Evolutionary conservation across 1,140 invertebrate genomes (phyloP), one percentile per base, ranked within the genome.

Genomic region (Leguminivora glycinivorella): DNA sequence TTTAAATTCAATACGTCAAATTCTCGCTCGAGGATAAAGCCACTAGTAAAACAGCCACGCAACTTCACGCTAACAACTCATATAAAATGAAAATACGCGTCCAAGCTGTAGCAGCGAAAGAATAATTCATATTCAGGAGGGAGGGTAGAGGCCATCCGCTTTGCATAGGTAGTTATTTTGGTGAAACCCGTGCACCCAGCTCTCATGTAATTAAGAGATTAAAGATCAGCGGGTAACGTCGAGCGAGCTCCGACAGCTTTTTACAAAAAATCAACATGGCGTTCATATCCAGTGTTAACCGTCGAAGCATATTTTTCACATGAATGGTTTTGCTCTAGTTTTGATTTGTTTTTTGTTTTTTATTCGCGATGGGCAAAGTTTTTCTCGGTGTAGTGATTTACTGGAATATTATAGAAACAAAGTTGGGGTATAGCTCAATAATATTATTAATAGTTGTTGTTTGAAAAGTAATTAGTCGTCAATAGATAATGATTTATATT

Each of bases 191-290:
- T 74, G 77, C 70, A 77, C 72, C 68, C 75, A 72, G 74, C 78
- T 74, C 77, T 80, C 80, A 79, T 78, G 78, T 83, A 79, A 83
- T 82, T 82, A 81, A 79, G 75, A 82, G 82, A 83, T 83, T 83
- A 83, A 83, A 81, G 75, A 83, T 83, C 80, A 79, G 73, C 70
- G 74, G 63, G 69, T 70, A 72, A 19, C 29, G 71, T 38, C 31
- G 72, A 70, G 71, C 70, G 75, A 68, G 70, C 68, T 74, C 71
- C 66, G 22, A 67, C 56, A 74, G 75, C 73, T 77, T 83, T 80
- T 77, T 38, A 38, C 34, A 38, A 78, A 77, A 29, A 63, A 29
- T 34, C 26, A 63, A 63, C 58, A 14, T 9, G 1, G 17, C 66
- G 34, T 43, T 34, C 38, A 67, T 43, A 67, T 67, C 29, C 26